A percentile compares a stretch with the other conserved stretches of the same genome.
Conservation (phyloP, 2,888 invertebrate species). For the Mythimna pallens region DNA sequence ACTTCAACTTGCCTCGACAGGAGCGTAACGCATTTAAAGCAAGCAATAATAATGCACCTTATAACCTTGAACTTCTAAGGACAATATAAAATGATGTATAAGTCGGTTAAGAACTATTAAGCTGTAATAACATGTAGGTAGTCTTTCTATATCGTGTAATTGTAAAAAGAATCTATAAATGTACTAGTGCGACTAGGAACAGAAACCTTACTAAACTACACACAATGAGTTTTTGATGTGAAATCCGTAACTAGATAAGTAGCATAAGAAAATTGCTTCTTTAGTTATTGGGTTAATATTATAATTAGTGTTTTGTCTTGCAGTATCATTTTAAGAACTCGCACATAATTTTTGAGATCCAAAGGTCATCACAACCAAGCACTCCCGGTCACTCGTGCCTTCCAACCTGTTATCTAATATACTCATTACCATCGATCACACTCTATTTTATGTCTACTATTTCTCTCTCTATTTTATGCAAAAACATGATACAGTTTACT, state of each 20-base stretch:
- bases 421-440: background rate
- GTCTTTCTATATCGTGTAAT: background rate
- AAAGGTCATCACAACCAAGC: background rate
- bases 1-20: background rate
- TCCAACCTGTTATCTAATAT: constrained; percentile 1
- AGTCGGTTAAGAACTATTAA: constrained; percentile 3
- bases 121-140: background rate
- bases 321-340: background rate
- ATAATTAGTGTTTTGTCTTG: background rate
- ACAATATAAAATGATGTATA: constrained; percentile 9
- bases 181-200: constrained; percentile 5
- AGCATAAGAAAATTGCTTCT: background rate
- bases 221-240: constrained; percentile 9
- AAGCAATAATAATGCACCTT: constrained; percentile 2
- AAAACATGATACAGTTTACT: background rate
- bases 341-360: background rate
- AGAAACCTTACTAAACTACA: background rate
- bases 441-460: background rate
- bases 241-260: background rate
- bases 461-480: background rate
- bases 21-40: background rate
- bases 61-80: background rate
- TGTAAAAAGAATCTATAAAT: constrained; percentile 17
- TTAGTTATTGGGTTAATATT: background rate
- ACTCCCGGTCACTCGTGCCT: background rate